Conservation (phyloP, 1,140 invertebrate species). For the Sycobia sp. region DNA sequence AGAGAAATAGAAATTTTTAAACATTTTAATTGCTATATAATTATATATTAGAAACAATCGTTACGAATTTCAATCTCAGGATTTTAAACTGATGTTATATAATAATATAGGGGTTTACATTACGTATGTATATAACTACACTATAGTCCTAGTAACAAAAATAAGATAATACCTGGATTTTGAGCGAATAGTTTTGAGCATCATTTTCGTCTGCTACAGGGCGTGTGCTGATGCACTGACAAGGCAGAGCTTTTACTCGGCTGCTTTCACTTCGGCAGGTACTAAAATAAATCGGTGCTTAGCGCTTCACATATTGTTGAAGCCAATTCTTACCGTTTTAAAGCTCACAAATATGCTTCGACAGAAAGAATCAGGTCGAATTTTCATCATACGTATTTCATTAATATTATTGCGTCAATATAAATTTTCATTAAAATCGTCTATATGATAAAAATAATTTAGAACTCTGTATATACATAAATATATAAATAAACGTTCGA, state of each 20-base stretch:
- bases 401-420: background rate
- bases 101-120: too few relatives aligned
- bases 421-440: too few relatives aligned
- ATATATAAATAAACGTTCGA: too few relatives aligned
- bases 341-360: slow-evolving; percentile 2
- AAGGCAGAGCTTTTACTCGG: slow-evolving; percentile 45
- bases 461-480: too few relatives aligned
- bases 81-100: too few relatives aligned
- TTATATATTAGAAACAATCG: too few relatives aligned
- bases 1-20: too few relatives aligned
- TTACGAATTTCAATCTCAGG: too few relatives aligned
- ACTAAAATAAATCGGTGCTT: slow-evolving; percentile 43
- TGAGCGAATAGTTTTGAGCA: slow-evolving; percentile 39
- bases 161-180: slow-evolving; percentile 46
- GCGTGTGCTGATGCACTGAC: slow-evolving; percentile 39
- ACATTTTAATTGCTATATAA: too few relatives aligned
- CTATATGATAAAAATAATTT: too few relatives aligned
- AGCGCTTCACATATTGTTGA: slow-evolving; percentile 5
- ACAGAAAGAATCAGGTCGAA: slow-evolving; percentile 4
- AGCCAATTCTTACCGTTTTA: slow-evolving; percentile 11
- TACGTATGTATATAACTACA: too few relatives aligned
- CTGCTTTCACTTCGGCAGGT: slow-evolving; percentile 53
- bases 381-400: background rate
- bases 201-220: slow-evolving; percentile 41
- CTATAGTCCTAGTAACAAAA: background rate